Percentiles rank a stretch among this genome's conserved stretches.
Conservation (phyloP, 2,113 vertebrate species). For the Halichoeres trimaculatus region DNA sequence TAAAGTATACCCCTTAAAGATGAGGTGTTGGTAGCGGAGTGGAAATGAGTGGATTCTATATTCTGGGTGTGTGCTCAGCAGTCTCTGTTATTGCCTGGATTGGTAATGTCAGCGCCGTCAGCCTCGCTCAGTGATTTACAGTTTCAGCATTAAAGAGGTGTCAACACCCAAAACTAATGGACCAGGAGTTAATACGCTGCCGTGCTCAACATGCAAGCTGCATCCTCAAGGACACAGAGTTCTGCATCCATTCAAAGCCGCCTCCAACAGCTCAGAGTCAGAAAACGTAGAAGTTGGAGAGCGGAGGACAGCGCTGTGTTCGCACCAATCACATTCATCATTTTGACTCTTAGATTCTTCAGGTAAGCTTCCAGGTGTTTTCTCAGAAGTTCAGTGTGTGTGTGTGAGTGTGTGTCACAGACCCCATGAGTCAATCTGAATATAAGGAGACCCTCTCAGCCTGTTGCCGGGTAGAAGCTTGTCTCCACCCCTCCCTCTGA, state of each 20-base stretch:
- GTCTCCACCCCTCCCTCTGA: slow-evolving; percentile 78
- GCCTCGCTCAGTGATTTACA: slow-evolving; percentile 71
- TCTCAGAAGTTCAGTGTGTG: too few species aligned
- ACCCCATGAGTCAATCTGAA: slow-evolving; percentile 65
- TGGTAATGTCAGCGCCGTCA: slow-evolving; percentile 74
- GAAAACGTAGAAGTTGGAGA: not conserved
- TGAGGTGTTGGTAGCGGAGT: slow-evolving; percentile 22
- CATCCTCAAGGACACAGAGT: slow-evolving; percentile 58
- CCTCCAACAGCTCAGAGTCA: slow-evolving; percentile 38
- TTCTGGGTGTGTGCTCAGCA: slow-evolving; percentile 69
- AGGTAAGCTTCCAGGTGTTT: too few species aligned
- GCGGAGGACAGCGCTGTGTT: too few species aligned
- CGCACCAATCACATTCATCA: too few species aligned
- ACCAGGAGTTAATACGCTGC: slow-evolving; percentile 58
- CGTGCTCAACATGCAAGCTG: slow-evolving; percentile 50
- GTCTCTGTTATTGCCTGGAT: slow-evolving; percentile 72
- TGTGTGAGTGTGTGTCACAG: slow-evolving; percentile 35
- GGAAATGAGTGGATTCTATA: slow-evolving; percentile 47
- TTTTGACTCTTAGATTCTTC: too few species aligned
- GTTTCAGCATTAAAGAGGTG: slow-evolving; percentile 76
- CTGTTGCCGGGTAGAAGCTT: slow-evolving; percentile 80
- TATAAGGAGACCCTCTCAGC: slow-evolving; percentile 51
- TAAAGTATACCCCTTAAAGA: too few species aligned
- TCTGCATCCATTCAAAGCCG: slow-evolving; percentile 42
- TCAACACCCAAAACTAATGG: slow-evolving; percentile 76